Conservation (phyloP, 2,113 vertebrate genomes). For the Myotis davidii region DNA sequence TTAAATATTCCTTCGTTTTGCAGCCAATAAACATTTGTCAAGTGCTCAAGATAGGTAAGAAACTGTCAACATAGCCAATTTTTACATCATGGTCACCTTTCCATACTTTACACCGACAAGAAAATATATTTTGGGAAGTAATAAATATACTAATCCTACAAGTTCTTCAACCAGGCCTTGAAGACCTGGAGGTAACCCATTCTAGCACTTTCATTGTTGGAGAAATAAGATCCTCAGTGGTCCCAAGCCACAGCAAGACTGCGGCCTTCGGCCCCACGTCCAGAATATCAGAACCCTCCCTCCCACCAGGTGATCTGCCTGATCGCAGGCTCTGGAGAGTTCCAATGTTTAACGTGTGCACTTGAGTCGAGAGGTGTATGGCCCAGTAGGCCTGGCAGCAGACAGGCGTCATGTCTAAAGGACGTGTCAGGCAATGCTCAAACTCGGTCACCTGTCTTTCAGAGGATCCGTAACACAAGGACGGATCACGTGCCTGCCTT, state of each 20-base stretch:
- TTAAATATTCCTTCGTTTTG: constrained; percentile 14
- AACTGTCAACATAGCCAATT: background rate
- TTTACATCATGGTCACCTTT: background rate
- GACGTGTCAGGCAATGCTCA: background rate
- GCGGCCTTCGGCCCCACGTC: background rate
- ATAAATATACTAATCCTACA: background rate
- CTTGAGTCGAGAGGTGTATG: background rate
- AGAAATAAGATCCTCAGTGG: background rate
- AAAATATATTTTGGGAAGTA: background rate
- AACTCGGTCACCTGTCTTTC: background rate
- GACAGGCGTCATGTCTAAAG: background rate
- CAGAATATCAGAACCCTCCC: background rate
- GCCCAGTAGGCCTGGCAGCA: constrained; percentile 27
- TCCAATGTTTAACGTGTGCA: background rate
- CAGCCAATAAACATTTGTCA: constrained; percentile 9
- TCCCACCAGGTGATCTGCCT: background rate
- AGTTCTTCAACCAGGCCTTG: constrained; percentile 11
- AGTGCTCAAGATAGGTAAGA: background rate
- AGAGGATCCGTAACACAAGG: background rate
- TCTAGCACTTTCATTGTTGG: background rate
- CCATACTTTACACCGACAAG: background rate
- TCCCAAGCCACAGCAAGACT: background rate
- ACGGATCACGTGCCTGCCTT: background rate
- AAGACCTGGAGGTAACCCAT: background rate
- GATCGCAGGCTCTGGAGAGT: background rate